These are phyloP conservation scores for Akabosia matsudoensis DNA, from an alignment of 1,140 invertebrate genomes.

Conservation along the genomic window DNA sequence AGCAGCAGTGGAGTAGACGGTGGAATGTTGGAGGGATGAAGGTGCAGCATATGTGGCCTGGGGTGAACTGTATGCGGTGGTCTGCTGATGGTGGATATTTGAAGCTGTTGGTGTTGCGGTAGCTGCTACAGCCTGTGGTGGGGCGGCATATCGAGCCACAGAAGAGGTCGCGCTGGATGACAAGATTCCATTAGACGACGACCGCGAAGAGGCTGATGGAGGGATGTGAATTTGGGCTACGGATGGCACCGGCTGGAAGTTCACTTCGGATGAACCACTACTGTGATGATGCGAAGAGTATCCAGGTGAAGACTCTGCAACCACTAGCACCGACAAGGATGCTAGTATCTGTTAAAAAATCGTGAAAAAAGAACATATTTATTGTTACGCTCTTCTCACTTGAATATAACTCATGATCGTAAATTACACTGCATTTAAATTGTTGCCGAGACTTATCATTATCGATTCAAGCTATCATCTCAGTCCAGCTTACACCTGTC, in stretches of 20 bases:
- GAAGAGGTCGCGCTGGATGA: background rate
- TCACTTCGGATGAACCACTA: background rate
- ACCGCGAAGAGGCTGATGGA: background rate
- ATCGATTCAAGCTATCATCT: no score
- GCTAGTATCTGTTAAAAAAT: slow-evolving; percentile 35
- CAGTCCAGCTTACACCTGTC: no score
- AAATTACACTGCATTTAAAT: no score
- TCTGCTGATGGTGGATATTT: slow-evolving; percentile 10
- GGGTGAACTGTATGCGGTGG: background rate
- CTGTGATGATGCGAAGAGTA: slow-evolving; percentile 16
- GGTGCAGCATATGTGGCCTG: background rate
- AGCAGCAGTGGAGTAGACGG: background rate
- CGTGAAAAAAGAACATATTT: background rate
- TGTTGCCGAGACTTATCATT: no score
- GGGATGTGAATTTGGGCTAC: slow-evolving; percentile 35
- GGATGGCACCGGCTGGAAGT: slow-evolving; percentile 36
- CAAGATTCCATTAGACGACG: background rate
- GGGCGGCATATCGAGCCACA: slow-evolving; percentile 1
- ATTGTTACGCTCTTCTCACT: background rate
- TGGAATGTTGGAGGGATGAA: slow-evolving; percentile 1
- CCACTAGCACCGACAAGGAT: slow-evolving; percentile 34
- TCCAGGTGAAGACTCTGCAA: slow-evolving; percentile 13
- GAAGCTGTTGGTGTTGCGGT: background rate
- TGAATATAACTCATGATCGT: no score
- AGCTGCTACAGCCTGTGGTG: background rate